These are phyloP conservation scores for Ctenosaura bakeri DNA, from an alignment of 2,797 vertebrate genomes.

Conservation along the genomic window DNA sequence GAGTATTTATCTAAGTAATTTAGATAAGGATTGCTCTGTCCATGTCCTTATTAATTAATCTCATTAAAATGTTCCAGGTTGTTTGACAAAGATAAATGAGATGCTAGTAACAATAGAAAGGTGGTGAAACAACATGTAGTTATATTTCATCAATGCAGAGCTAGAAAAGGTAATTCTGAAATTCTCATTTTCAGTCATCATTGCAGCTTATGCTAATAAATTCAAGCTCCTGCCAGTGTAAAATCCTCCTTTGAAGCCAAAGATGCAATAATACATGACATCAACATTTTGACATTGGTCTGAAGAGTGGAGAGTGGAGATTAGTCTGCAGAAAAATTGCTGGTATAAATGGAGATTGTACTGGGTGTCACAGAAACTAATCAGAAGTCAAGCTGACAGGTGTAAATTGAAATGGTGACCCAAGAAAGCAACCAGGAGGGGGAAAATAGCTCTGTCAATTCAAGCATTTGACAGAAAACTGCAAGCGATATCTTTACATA, in stretches of 20 bases:
- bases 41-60: neutral
- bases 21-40: slow-evolving; percentile 12
- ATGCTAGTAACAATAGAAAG: slow-evolving; percentile 46
- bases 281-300: neutral
- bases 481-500: neutral
- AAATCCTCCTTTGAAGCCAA: slow-evolving; percentile 23
- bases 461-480: slow-evolving; percentile 1
- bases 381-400: neutral
- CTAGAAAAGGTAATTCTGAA: slow-evolving; percentile 39
- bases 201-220: slow-evolving; percentile 10
- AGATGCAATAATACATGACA: neutral
- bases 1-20: neutral
- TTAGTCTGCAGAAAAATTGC: neutral
- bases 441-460: neutral
- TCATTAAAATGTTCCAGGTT: slow-evolving; percentile 7
- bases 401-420: slow-evolving; percentile 23
- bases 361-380: slow-evolving; percentile 11
- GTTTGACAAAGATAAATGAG: slow-evolving; percentile 12
- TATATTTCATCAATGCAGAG: slow-evolving; percentile 34
- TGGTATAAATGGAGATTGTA: neutral
- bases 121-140: slow-evolving; percentile 4
- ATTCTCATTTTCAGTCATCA: neutral
- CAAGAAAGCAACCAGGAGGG: accelerated
- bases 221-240: slow-evolving; percentile 25
- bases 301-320: slow-evolving; percentile 27